phyloP scores from a whole-genome alignment of 1,140 invertebrate genomes.

The Ridgeia piscesae region DNA sequence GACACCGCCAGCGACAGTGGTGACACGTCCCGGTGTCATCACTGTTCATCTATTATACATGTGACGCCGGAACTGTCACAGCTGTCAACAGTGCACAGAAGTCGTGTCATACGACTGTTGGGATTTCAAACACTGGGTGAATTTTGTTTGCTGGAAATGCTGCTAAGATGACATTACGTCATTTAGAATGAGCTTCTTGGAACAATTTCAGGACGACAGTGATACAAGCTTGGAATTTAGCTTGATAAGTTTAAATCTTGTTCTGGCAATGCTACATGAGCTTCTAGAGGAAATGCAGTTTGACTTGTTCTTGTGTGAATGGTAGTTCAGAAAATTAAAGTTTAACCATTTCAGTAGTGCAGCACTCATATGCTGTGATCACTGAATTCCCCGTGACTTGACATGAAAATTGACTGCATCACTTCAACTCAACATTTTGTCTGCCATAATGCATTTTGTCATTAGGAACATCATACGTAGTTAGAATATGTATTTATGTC shows the following conservation, averaged over 20 bases:
- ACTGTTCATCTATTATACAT: not conserved
- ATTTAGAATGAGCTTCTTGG: not conserved
- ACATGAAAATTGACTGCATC: too few relatives aligned
- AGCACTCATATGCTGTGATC: too few relatives aligned
- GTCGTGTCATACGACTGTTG: not conserved
- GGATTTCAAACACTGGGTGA: not conserved
- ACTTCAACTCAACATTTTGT: too few relatives aligned
- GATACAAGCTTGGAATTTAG: too few relatives aligned
- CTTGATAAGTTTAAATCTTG: not conserved
- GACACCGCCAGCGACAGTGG: not conserved
- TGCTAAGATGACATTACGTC: too few relatives aligned
- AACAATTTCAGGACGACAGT: too few relatives aligned
- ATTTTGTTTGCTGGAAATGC: not conserved
- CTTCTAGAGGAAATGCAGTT: not conserved
- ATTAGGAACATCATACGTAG: too few relatives aligned
- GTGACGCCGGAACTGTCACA: not conserved
- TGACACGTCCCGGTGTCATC: not conserved
- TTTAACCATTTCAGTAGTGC: too few relatives aligned
- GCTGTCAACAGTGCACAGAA: not conserved
- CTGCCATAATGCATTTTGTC: too few relatives aligned
- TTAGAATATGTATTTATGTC: too few relatives aligned
- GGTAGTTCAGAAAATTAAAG: not conserved
- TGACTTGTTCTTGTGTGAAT: not conserved
- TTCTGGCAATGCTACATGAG: not conserved
- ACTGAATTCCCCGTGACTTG: too few relatives aligned